These are phyloP conservation scores for Thamnophis elegans DNA, from an alignment of 2,797 vertebrate genomes.

Conservation along the genomic window DNA sequence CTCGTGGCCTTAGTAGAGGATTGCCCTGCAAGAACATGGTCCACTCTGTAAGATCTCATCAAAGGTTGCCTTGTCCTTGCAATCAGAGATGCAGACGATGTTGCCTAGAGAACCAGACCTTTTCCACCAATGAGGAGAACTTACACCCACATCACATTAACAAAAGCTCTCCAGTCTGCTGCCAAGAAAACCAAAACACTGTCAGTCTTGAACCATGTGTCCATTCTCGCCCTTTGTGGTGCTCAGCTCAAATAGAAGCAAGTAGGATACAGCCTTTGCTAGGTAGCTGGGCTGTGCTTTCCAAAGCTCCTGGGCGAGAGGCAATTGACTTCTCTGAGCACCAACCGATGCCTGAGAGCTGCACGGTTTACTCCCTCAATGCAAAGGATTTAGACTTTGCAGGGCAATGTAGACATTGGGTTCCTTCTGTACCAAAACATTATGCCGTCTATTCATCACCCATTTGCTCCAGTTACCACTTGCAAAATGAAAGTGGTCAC, in stretches of 20 bases:
- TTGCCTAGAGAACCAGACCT: background rate
- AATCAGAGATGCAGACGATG: background rate
- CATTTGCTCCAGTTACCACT: background rate
- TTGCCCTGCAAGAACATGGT: background rate
- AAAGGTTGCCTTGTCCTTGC: background rate
- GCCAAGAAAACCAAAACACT: background rate
- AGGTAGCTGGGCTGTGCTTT: background rate
- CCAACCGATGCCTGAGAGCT: background rate
- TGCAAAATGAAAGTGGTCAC: slow-evolving; percentile 4
- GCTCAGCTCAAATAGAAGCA: background rate
- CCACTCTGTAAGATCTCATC: background rate
- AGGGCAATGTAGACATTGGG: background rate
- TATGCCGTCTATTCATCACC: slow-evolving; percentile 29
- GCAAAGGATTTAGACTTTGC: background rate
- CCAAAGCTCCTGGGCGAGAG: background rate
- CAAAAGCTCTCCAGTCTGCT: background rate
- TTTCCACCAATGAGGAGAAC: background rate
- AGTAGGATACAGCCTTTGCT: background rate
- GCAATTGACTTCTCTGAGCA: background rate
- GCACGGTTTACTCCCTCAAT: background rate
- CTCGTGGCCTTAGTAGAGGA: background rate
- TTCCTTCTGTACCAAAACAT: slow-evolving; percentile 1
- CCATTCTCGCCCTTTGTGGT: background rate
- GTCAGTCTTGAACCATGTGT: background rate
- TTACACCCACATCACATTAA: background rate